These are phyloP conservation scores for Lamproptera curius DNA, from an alignment of 2,888 invertebrate species.

Conservation along the genomic window DNA sequence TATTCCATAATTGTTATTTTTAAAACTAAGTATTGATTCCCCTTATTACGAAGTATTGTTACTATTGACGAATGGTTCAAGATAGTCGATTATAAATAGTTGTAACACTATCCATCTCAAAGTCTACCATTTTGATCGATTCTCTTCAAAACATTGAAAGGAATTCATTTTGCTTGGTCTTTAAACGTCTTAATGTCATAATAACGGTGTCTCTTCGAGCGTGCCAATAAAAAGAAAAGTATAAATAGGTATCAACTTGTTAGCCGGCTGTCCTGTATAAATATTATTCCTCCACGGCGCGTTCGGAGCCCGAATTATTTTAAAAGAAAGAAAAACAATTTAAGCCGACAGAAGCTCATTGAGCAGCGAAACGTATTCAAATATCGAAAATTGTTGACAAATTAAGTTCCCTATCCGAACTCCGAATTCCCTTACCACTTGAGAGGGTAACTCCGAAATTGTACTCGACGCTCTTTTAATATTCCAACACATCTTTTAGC, in stretches of 20 bases:
- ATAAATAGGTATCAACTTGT: conserved; percentile 15
- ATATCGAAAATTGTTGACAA: conserved; percentile 79
- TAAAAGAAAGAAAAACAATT: conserved; percentile 68
- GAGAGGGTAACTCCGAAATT: conserved; percentile 67
- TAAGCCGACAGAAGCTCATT: conserved; percentile 74
- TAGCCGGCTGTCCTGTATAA: conserved; percentile 17
- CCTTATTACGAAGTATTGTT: too few species aligned
- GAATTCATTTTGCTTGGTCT: too few species aligned
- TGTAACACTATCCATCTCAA: too few species aligned
- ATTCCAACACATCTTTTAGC: too few species aligned
- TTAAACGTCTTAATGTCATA: too few species aligned
- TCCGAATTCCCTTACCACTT: conserved; percentile 74
- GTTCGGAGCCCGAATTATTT: conserved; percentile 42
- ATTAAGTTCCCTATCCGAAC: conserved; percentile 71
- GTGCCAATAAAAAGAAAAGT: not conserved
- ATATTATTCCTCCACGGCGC: conserved; percentile 9
- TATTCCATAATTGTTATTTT: too few species aligned
- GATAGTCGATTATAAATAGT: too few species aligned
- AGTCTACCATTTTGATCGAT: too few species aligned
- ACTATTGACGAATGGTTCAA: too few species aligned
- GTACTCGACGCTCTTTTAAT: conserved; percentile 46
- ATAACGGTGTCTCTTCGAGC: not conserved
- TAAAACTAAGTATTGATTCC: too few species aligned
- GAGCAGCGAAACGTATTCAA: conserved; percentile 76
- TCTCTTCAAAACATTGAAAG: too few species aligned